Evolutionary conservation across 2,113 vertebrate genomes (phyloP), one percentile per base, ranked within the genome.

Genomic region (Diphyllodes magnificus): DNA sequence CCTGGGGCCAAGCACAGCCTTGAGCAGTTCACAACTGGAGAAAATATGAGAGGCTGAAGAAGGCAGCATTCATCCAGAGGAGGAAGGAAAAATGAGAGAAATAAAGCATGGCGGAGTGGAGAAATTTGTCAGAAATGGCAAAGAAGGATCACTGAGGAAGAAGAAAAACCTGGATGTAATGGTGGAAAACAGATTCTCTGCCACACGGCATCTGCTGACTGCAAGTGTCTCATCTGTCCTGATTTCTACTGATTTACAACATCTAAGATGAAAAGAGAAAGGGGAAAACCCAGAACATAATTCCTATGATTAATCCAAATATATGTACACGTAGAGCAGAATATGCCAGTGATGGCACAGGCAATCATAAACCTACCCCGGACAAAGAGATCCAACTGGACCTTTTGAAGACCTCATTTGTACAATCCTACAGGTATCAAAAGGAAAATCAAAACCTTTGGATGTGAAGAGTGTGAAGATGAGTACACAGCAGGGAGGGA

Each of bases 61-160:
- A 91, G 47, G 72, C 56, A 75, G 81, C 87, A 59, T 82, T 66
- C 56, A 96, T 84, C 64, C 83, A n/a, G 27, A 66, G 54, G 2
- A 89, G 17, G 19, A 53, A 85, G 63, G 66, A 84, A 89, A 95
- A 92, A 94, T 54, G 68, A 83, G 76, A 70, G 71, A 93, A 93
- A 88, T 94, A 94, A 94, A 92, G 57, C 50, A 77, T 0, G 0
- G 31, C 0, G 0, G 56, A 92, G 63, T 17, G 68, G 23, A 73
- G 59, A 86, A 59, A 92, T 91, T 79, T 79, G 45, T 95, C 91
- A 92, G 89, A 89, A 89, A 68, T 77, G 89, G 82, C 81, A 88
- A 92, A 92, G 91, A 87, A 92, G 15, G 70, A 95, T 88, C 70
- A 82, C 53, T 82, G 82, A 76, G 39, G 53, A 84, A 79, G 44